phyloP scores from a whole-genome alignment of 2,888 invertebrate genomes.

The Drosophila histrio region DNA sequence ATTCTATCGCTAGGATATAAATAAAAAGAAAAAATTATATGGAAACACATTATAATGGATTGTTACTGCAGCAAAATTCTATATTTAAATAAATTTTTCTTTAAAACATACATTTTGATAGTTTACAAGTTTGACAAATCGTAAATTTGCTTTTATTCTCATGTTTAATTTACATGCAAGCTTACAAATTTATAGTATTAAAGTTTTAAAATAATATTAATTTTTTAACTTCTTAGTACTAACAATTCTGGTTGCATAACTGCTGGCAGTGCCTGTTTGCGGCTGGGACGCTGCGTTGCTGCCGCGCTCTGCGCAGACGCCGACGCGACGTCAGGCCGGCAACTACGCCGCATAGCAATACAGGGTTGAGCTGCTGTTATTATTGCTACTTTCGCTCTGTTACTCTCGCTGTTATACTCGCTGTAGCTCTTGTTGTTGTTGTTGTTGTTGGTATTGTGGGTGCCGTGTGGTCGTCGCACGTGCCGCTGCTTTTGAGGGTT shows the following conservation, averaged over 20 bases:
- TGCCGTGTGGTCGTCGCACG: conserved; percentile 46
- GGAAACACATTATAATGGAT: too few relatives aligned
- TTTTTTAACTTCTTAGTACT: not conserved
- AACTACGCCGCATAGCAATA: conserved; percentile 46
- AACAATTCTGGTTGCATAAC: conserved; percentile 27
- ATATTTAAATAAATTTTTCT: too few relatives aligned
- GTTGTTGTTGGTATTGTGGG: conserved; percentile 43
- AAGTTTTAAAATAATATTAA: too few relatives aligned
- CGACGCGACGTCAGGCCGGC: conserved; percentile 36
- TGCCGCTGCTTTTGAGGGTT: conserved; percentile 57
- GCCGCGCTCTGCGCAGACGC: conserved; percentile 45
- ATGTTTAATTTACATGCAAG: too few relatives aligned
- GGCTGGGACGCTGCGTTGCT: conserved; percentile 25
- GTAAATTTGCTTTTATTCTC: too few relatives aligned
- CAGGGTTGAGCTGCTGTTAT: conserved; percentile 41
- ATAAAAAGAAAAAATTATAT: too few relatives aligned
- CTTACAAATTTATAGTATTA: too few relatives aligned
- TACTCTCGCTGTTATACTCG: conserved; percentile 26
- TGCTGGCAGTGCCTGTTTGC: conserved; percentile 46
- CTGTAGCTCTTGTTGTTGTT: not conserved
- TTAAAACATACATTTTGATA: too few relatives aligned
- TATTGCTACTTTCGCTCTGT: conserved; percentile 21
- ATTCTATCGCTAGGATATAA: too few relatives aligned
- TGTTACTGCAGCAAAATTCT: too few relatives aligned
- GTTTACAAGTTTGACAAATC: too few relatives aligned